Base-by-base conservation (phyloP, 2,797 vertebrate species). In the Esox lucius region DNA sequence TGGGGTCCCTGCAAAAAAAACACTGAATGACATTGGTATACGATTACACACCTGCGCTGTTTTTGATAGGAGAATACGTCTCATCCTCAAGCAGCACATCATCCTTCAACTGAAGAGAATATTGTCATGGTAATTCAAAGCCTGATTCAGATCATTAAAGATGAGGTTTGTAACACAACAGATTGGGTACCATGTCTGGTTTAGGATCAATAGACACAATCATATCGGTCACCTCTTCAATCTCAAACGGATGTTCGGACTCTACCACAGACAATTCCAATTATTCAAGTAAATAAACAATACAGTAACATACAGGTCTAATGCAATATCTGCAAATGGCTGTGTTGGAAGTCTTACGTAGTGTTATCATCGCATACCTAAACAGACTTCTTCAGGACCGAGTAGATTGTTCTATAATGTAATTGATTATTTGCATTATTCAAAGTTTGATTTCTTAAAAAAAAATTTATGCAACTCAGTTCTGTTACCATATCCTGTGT, bases 61-160 rank as follows among this genome's bases (percentile, higher is more conserved):
- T 49, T 5, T 68, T 49, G 11, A 17, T 48, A 53, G 13, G 53
- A 35, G 26, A 48, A 68, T 31, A 8, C n/a, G 56, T 31, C 19
- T 15, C 35, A 59, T 59, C 19, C 13, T 75, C 6, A 65, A 69
- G 49, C 65, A 42, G 48, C 73, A 75, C 61, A 66, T 24, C 26
- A 71, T 56, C 31, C 8, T 59, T 56, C n/a, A 59, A 59, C 59
- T n/a, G 9, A 59, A 59, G 9, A 56, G n/a, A 22, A 56, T 11
- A 56, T 22, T n/a, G n/a, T 56, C n/a, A 56, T 8, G 7, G 19
- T 56, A 19, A 56, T 56, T 56, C 53, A n/a, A 59, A n/a, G 53
- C 19, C n/a, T 9, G 7, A 42, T 9, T 42, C 53, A 59, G 19
- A 59, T 53, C n/a, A 59, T n/a, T 19, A 59, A 42, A 9, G 9